Percentiles rank a stretch among this genome's conserved stretches.
Conservation (phyloP, 1,140 invertebrate genomes). For the Aricia agestis region DNA sequence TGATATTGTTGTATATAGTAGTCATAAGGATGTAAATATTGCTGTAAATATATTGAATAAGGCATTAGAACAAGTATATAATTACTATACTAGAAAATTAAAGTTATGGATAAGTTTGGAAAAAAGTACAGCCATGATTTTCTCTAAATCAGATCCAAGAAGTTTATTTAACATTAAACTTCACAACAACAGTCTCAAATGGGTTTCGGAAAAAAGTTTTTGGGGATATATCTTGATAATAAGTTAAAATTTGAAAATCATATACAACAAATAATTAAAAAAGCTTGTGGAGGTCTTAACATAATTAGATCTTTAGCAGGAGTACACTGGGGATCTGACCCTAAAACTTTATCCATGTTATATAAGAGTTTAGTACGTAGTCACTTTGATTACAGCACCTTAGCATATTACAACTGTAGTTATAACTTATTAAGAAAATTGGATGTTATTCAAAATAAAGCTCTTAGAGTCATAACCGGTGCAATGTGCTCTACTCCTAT, state of each 20-base stretch:
- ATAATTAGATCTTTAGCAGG: conserved; percentile 21
- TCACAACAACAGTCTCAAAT: neutral
- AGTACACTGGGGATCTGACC: conserved; percentile 21
- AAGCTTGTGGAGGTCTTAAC: conserved; percentile 14
- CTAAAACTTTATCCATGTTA: conserved; percentile 18
- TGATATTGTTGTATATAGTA: conserved; percentile 29
- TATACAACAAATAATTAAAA: conserved; percentile 6
- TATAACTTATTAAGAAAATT: conserved; percentile 6
- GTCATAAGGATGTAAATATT: conserved; percentile 24
- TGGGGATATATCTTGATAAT: conserved; percentile 25
- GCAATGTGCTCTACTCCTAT: conserved; percentile 14
- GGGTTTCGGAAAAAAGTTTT: conserved; percentile 9
- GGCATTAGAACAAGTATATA: conserved; percentile 23
- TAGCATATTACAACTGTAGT: conserved; percentile 14
- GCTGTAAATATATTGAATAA: conserved; percentile 26
- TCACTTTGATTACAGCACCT: conserved; percentile 21
- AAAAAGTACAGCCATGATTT: conserved; percentile 7
- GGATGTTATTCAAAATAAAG: conserved; percentile 12
- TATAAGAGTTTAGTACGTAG: conserved; percentile 17
- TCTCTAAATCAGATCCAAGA: neutral
- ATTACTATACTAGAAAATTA: conserved; percentile 23
- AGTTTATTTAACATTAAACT: neutral
- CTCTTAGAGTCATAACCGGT: conserved; percentile 15
- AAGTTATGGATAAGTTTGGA: conserved; percentile 22
- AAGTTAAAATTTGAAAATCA: conserved; percentile 21